Evolutionary conservation across 2,888 invertebrate genomes (phyloP).

Genomic region (Choristoneura rosaceana): DNA sequence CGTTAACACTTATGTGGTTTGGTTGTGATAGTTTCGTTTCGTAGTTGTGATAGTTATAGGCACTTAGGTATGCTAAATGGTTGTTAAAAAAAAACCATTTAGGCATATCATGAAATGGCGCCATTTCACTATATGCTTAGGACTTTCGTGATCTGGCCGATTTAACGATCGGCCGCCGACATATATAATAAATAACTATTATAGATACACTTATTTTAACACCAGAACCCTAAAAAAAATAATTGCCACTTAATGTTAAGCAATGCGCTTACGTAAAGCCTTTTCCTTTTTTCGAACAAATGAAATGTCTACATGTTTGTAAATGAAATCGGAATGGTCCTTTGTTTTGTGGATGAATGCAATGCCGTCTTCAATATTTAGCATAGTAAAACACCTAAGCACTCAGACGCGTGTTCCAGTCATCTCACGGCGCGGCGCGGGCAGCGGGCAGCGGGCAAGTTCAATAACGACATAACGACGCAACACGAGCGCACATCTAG

Average conservation of each 20-base stretch:
- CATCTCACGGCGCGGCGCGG: slow-evolving; percentile 25
- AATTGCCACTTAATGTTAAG: neutral
- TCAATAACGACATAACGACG: slow-evolving; percentile 38
- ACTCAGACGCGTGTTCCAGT: slow-evolving; percentile 32
- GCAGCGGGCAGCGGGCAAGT: slow-evolving; percentile 13
- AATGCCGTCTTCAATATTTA: slow-evolving; percentile 22
- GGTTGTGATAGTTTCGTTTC: too few relatives aligned
- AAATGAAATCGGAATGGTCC: slow-evolving; percentile 30
- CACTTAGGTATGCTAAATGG: too few relatives aligned
- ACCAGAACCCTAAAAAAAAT: neutral
- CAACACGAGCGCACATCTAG: slow-evolving; percentile 33
- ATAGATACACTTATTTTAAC: too few relatives aligned
- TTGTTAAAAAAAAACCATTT: too few relatives aligned
- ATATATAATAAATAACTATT: too few relatives aligned
- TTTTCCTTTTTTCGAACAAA: slow-evolving; percentile 20
- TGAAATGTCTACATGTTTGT: slow-evolving; percentile 8
- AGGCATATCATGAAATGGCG: too few relatives aligned
- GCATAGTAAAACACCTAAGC: slow-evolving; percentile 38
- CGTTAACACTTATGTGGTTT: too few relatives aligned
- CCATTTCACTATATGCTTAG: too few relatives aligned
- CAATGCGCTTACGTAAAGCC: neutral
- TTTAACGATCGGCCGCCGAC: too few relatives aligned
- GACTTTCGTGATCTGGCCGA: too few relatives aligned
- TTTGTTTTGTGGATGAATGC: slow-evolving; percentile 30
- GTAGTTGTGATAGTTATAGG: too few relatives aligned